Base-by-base conservation (phyloP, 2,113 vertebrate species). In the Carollia perspicillata region DNA sequence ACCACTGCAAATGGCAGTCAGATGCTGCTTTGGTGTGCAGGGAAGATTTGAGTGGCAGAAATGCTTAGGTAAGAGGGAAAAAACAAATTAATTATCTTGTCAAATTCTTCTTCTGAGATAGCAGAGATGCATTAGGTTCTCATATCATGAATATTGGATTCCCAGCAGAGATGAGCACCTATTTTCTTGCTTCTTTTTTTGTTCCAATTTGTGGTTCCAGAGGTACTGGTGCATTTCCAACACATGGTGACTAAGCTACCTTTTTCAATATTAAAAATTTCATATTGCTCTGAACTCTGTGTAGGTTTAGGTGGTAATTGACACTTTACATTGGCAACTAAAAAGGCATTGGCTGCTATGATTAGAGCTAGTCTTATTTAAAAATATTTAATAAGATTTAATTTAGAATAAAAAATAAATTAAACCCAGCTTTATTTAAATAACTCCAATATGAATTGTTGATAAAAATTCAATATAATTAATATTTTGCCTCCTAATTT, bases 401-500 rank as follows among this genome's bases (percentile, higher is more conserved):
- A 88, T 44, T 90, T 88, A 83, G n/a, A 44, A 42, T 78, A 55
- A 89, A 79, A 79, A 92, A 8, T 69, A 87, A 77, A 65, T 66
- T 71, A 90, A 87, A 93, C 58, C 37, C 20, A 91, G 17, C 2
- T 89, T 89, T 53, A 77, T 71, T 92, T 72, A 88, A 93, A n/a
- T 81, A 51, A 71, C 2, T 6, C 9, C 37, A 18, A 60, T 78
- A 72, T 90, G 77, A 89, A 75, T 69, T 69, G 17, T 74, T 93
- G 26, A 6, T 37, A 71, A 10, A 3, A n/a, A 66, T 58, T 85
- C 66, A 71, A 30, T 80, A 63, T 58, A 79, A 74, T 80, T 92
- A 69, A 6, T 55, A 58, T 58, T 94, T 95, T 89, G n/a, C n/a
- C 47, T 84, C 85, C 75, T 72, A 92, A 88, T 90, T 92, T 94